Base-by-base conservation (phyloP, 2,888 invertebrate species). In the Agonopterix arenella region DNA sequence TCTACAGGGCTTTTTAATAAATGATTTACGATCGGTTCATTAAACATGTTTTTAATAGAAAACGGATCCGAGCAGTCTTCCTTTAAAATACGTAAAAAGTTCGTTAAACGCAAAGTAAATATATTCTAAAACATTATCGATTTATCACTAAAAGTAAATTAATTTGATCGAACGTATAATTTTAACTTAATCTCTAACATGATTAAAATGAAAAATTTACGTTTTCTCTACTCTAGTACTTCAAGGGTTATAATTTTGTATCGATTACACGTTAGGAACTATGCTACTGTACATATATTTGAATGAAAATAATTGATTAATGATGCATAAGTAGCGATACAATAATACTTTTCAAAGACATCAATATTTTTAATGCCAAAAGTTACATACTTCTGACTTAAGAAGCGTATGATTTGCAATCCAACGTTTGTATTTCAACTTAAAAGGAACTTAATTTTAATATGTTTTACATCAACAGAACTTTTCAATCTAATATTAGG, bases 231-330 rank as follows among this genome's bases (percentile, higher is more conserved):
- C 61, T 68, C 80, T 77, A 83, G 70, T 73, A 79, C 61, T 74
- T 71, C 62, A 76, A 82, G 76, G 85, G 76, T 83, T 88, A 86
- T 76, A 81, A 73, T 81, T 80, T 80, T 78, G 78, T 77, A 82
- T 84, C 74, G 84, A 86, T 86, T 88, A 88, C 71, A 82, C 68
- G 70, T 84, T 81, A 88, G 88, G 86, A 88, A 85, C 88, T 88
- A 86, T 82, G 64, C 84, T 84, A 81, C 88, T 88, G 85, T 88
- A 88, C 88, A 88, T 70, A 75, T 73, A 45, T 46, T 43, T 43
- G 10, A 43, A 73, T 76, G 69, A 76, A 78, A 79, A 79, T 72
- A 71, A 73, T 67, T 70, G 69, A 69, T 72, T 60, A 59, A 64
- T 58, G 61, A 75, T 61, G 70, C 73, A 28, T 28, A 28, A 64